These are phyloP conservation scores for Armadillidium nasatum DNA, from an alignment of 1,140 invertebrate genomes.

Conservation along the genomic window DNA sequence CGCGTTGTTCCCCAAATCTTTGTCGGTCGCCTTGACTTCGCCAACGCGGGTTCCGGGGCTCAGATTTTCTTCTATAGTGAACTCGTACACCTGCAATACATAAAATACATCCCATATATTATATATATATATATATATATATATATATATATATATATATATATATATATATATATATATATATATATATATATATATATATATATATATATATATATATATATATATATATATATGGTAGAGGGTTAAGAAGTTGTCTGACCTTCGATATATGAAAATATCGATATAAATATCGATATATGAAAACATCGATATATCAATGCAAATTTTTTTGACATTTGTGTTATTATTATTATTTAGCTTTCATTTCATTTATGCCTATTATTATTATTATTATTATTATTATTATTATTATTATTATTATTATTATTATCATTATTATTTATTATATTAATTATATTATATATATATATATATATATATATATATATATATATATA, in stretches of 20 bases:
- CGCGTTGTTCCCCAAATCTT: constrained; percentile 78
- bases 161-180: constrained; percentile 55
- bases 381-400: no score
- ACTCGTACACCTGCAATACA: constrained; percentile 64
- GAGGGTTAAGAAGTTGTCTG: no score
- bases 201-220: constrained; percentile 14
- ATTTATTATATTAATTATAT: not conserved
- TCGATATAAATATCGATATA: no score
- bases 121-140: not conserved
- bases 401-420: no score
- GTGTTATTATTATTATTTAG: no score
- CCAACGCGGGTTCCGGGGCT: constrained; percentile 71
- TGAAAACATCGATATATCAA: no score
- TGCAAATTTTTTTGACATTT: no score
- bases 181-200: constrained; percentile 21
- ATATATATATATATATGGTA: no score
- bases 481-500: constrained; percentile 15
- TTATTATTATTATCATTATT: no score
- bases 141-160: not conserved
- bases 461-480: constrained; percentile 10
- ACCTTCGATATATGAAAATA: no score
- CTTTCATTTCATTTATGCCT: no score
- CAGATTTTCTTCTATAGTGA: constrained; percentile 80
- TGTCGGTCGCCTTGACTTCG: constrained; percentile 68
- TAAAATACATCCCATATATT: not conserved